Conservation (phyloP, 2,797 vertebrate species). For the Eidolon dupreanum region DNA sequence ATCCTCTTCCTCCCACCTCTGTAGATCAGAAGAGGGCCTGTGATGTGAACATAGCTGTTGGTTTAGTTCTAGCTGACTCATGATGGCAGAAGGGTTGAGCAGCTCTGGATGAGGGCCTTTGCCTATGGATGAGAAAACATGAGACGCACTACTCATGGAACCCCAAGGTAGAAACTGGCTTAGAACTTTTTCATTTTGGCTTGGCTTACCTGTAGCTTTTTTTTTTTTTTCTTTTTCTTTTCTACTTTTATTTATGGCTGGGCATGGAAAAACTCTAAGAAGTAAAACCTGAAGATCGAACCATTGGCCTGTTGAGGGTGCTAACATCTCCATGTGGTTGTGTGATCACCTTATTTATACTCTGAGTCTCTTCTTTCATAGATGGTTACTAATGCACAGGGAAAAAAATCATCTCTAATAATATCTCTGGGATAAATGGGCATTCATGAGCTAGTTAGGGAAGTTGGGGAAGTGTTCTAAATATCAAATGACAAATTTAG, state of each 20-base stretch:
- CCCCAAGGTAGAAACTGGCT: background rate
- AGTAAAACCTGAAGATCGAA: background rate
- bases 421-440: background rate
- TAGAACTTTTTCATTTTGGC: background rate
- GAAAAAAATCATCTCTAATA: background rate
- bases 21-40: background rate
- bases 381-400: background rate
- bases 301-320: background rate
- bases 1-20: background rate
- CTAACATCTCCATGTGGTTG: background rate
- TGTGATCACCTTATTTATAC: background rate
- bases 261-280: background rate
- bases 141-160: background rate
- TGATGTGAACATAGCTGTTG: background rate
- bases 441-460: conserved; percentile 5
- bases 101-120: background rate
- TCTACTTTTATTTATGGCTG: background rate
- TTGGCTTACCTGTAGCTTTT: background rate
- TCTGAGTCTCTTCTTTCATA: background rate
- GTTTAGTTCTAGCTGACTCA: background rate
- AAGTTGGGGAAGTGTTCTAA: conserved; percentile 30
- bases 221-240: no score
- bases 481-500: conserved; percentile 56
- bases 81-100: background rate
- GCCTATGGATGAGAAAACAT: background rate